These are phyloP conservation scores for Telenomus remus DNA, from an alignment of 1,140 invertebrate genomes.

Conservation along the genomic window DNA sequence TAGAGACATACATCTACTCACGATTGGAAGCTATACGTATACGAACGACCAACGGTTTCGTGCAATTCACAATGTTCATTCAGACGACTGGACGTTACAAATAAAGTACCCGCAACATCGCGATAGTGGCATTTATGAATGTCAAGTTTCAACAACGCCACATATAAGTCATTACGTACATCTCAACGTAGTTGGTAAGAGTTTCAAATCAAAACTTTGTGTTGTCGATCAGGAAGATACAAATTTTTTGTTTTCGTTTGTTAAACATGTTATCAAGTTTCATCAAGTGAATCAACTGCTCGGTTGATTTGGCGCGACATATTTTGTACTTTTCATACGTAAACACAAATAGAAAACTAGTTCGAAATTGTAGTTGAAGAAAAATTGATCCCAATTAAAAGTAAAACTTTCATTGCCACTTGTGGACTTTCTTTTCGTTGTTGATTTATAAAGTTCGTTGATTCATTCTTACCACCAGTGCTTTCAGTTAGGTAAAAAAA, in stretches of 20 bases:
- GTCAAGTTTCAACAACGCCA: constrained; percentile 91
- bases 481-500: too few relatives aligned
- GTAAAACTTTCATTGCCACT: not conserved
- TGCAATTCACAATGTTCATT: constrained; percentile 87
- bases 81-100: constrained; percentile 92
- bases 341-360: too few relatives aligned
- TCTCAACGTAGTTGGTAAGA: constrained; percentile 90
- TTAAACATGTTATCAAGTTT: too few relatives aligned
- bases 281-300: too few relatives aligned
- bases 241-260: too few relatives aligned
- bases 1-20: constrained; percentile 90
- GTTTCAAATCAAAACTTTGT: not conserved
- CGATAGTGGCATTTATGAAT: constrained; percentile 92
- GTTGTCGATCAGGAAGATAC: not conserved
- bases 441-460: too few relatives aligned
- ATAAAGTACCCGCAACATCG: constrained; percentile 89
- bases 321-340: too few relatives aligned
- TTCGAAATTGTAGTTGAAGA: too few relatives aligned
- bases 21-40: constrained; percentile 92
- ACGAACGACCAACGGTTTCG: constrained; percentile 92
- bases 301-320: too few relatives aligned
- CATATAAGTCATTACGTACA: constrained; percentile 91
- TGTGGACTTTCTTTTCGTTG: not conserved
- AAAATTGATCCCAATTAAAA: too few relatives aligned
- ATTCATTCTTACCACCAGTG: too few relatives aligned